A percentile compares a stretch with the other conserved stretches of the same genome.
phyloP scores from a whole-genome alignment of 2,888 invertebrate genomes.

The Liodrosophila aerea region DNA sequence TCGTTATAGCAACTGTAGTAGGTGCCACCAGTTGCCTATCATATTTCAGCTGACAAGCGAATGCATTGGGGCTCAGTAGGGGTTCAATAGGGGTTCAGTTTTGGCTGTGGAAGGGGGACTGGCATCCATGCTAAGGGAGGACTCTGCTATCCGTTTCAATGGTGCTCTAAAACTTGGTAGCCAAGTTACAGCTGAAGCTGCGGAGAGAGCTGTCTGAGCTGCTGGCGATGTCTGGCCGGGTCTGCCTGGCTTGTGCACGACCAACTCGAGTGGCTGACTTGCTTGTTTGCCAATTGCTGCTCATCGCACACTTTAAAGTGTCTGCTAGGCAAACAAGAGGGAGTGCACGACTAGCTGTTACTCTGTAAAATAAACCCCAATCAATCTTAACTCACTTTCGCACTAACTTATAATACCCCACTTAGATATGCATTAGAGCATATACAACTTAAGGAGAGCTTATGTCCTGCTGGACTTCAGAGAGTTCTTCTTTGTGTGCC shows the following conservation, averaged over 20 bases:
- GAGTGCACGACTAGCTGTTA: background rate
- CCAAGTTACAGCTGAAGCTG: constrained; percentile 23
- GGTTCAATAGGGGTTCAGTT: too few relatives aligned
- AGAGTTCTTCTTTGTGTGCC: background rate
- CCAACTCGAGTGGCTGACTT: background rate
- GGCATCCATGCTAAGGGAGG: background rate
- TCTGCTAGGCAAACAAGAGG: background rate
- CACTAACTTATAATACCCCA: too few relatives aligned
- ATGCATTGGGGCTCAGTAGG: too few relatives aligned
- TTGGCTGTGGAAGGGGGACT: background rate
- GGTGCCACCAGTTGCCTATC: too few relatives aligned
- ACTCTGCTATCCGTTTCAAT: constrained; percentile 28
- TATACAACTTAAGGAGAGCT: too few relatives aligned
- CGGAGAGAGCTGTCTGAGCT: too few relatives aligned
- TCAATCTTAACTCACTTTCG: too few relatives aligned
- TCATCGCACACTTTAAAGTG: constrained; percentile 14
- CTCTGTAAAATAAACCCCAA: too few relatives aligned
- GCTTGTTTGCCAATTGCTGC: constrained; percentile 23
- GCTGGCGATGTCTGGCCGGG: background rate
- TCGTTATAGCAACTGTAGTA: too few relatives aligned
- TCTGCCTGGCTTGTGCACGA: constrained; percentile 6
- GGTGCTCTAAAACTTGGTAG: constrained; percentile 36
- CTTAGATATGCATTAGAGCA: too few relatives aligned
- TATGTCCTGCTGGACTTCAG: too few relatives aligned
- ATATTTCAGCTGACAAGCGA: too few relatives aligned